phyloP scores from a whole-genome alignment of 1,140 invertebrate genomes.

The Branchinecta lynchi region DNA sequence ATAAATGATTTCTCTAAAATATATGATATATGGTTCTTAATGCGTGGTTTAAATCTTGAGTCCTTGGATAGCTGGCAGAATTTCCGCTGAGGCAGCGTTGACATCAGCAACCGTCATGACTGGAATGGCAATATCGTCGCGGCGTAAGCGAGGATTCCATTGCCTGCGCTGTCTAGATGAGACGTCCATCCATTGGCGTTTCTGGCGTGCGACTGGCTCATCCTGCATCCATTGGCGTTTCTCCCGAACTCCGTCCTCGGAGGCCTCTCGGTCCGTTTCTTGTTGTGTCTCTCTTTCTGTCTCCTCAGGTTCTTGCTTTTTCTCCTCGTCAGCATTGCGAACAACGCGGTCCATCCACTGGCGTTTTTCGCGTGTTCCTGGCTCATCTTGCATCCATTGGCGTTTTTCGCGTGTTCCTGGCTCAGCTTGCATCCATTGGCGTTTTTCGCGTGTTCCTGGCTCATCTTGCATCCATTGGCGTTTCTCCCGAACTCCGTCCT shows the following conservation, averaged over 20 bases:
- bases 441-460: constrained; percentile 14
- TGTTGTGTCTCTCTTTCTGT: too few relatives aligned
- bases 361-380: neutral
- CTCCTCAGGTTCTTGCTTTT: too few relatives aligned
- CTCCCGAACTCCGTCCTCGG: too few relatives aligned
- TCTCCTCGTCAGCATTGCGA: neutral
- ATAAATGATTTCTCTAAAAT: too few relatives aligned
- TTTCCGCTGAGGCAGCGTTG: neutral
- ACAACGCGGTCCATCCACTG: neutral
- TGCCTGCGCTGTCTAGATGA: neutral
- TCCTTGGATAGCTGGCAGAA: neutral
- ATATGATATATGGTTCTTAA: too few relatives aligned
- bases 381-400: neutral
- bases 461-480: too few relatives aligned
- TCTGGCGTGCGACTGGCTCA: neutral
- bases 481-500: too few relatives aligned
- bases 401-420: neutral
- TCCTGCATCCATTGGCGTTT: too few relatives aligned
- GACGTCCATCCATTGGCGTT: neutral
- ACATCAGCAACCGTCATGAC: neutral
- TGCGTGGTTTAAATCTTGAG: neutral
- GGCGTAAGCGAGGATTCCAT: neutral
- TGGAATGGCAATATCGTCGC: neutral
- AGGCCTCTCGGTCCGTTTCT: too few relatives aligned
- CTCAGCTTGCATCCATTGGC: constrained; percentile 10